phyloP scores from a whole-genome alignment of 2,797 vertebrate genomes.

The Sus cebifrons region DNA sequence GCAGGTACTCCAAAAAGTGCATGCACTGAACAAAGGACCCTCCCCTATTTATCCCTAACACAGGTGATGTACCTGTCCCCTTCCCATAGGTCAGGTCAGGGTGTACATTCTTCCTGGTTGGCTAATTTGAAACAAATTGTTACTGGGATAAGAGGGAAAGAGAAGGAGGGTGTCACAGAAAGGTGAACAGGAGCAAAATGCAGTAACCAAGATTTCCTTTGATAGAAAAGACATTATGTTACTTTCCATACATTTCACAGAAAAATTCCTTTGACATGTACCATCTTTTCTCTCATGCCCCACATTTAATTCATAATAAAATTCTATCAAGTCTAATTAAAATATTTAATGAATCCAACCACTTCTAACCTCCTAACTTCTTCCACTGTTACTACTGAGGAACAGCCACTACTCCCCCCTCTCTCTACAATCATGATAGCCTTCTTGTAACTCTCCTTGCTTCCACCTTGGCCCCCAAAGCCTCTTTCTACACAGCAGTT shows the following conservation, averaged over 20 bases:
- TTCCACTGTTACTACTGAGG: neutral
- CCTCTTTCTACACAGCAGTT: neutral
- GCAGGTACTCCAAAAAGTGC: too few relatives aligned
- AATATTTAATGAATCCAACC: neutral
- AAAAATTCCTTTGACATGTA: neutral
- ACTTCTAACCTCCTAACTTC: neutral
- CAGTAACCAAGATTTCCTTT: too few relatives aligned
- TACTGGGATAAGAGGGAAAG: too few relatives aligned
- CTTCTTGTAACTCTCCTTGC: neutral
- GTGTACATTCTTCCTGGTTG: too few relatives aligned
- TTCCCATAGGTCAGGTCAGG: too few relatives aligned
- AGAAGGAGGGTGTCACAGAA: too few relatives aligned
- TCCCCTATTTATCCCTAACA: too few relatives aligned
- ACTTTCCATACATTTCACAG: neutral
- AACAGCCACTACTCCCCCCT: neutral
- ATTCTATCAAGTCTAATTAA: neutral
- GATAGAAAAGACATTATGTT: too few relatives aligned
- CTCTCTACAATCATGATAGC: neutral
- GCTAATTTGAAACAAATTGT: too few relatives aligned
- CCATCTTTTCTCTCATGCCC: neutral
- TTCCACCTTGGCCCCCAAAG: neutral
- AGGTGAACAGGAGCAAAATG: too few relatives aligned
- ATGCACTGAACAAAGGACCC: too few relatives aligned
- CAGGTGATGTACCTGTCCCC: too few relatives aligned
- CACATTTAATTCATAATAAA: slow-evolving; percentile 13